Evolutionary conservation across 2,888 invertebrate genomes (phyloP), one percentile per base, ranked within the genome.

Genomic region (Drosophila siamana): DNA sequence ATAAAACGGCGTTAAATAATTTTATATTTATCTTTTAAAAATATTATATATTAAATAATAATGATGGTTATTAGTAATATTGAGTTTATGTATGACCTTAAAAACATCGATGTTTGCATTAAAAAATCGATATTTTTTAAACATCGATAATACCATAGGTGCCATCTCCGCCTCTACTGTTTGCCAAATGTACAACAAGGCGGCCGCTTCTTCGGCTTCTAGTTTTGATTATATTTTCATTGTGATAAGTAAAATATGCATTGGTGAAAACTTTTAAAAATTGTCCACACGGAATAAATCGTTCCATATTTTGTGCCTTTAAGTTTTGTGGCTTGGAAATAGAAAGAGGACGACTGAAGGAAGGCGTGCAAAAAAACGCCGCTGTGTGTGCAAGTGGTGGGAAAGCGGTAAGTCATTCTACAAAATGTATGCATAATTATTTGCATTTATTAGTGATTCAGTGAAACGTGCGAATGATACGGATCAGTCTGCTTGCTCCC

Each of bases 131-230:
- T 26, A 26, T 5, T 26, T 5, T 26, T 1, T n/a, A 11, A 19
- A 11, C n/a, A 33, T 11, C 33, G 33, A 33, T n/a, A 33, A 3
- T 11, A 11, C 30, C 5, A 33, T 33, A 1, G 11, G 4, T 30
- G 33, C n/a, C 11, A 19, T 33, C 4, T n/a, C 33, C 33, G n/a
- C n/a, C n/a, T 33, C 33, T 33, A 33, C 50, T 48, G 56, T 74
- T 76, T 75, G 74, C 74, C 74, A 74, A 74, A 74, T 74, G 71
- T 74, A 71, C 74, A 74, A 74, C 59, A 41, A 47, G 50, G 43
- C 48, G 13, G 19, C 48, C 33, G 61, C 57, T 22, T 51, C 13
- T 46, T 33, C 33, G 33, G 33, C 36, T 30, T 11, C 46, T 24
- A 30, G 36, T 16, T 47, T 28, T 15, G 11, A 15, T 38, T 15